These are phyloP conservation scores for Dysidea cf. avara DNA, from an alignment of 37 sponge, comb jelly and placozoan genomes.

Conservation along the genomic window DNA sequence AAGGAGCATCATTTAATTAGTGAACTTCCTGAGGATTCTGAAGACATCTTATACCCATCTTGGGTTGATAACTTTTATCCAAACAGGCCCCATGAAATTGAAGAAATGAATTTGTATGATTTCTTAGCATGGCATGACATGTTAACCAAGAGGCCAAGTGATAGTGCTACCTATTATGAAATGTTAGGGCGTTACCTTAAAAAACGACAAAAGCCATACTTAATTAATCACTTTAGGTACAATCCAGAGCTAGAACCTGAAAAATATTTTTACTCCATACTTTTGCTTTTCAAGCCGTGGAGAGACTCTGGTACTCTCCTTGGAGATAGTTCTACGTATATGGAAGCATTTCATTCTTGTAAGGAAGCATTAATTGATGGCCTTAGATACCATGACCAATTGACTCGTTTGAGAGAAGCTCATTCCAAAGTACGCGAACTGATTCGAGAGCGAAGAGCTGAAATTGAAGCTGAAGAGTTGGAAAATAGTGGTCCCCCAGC, in stretches of 20 bases:
- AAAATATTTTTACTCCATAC: slow-evolving; percentile 39
- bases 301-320: slow-evolving; percentile 10
- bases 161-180: neutral
- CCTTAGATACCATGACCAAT: too few relatives aligned
- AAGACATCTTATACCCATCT: slow-evolving; percentile 18
- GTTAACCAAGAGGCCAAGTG: neutral
- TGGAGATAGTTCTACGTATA: slow-evolving; percentile 7
- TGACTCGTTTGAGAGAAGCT: too few relatives aligned
- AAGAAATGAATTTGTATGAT: slow-evolving; percentile 1
- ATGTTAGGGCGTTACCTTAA: too few relatives aligned
- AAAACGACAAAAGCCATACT: slow-evolving; percentile 6
- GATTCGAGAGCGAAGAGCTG: too few relatives aligned
- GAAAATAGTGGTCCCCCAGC: too few relatives aligned
- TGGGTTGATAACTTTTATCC: slow-evolving; percentile 38
- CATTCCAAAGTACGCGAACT: too few relatives aligned
- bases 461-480: too few relatives aligned
- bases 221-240: slow-evolving; percentile 29
- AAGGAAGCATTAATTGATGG: too few relatives aligned
- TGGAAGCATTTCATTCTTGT: slow-evolving; percentile 20
- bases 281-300: slow-evolving; percentile 40
- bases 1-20: neutral
- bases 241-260: slow-evolving; percentile 23
- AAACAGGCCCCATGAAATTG: slow-evolving; percentile 7
- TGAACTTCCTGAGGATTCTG: neutral
- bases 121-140: slow-evolving; percentile 3